These are phyloP conservation scores for Mormyrops boulengeri DNA, from an alignment of 2,797 vertebrate species.

Conservation along the genomic window DNA sequence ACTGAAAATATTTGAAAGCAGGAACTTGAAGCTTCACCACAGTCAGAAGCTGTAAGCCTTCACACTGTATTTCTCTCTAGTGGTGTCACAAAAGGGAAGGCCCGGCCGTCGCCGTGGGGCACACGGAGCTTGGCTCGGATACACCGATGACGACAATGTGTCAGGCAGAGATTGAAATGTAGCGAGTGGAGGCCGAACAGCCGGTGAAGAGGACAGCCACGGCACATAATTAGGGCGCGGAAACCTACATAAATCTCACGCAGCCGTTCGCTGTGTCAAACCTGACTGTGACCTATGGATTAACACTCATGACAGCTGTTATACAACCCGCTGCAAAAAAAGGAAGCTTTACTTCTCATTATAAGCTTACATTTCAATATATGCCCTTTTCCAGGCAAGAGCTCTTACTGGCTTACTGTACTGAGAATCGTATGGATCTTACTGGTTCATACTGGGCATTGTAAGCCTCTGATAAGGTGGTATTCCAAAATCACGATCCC, in stretches of 20 bases:
- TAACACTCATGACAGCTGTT: background rate
- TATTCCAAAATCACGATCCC: background rate
- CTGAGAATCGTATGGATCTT: background rate
- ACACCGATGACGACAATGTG: background rate
- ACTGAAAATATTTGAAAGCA: background rate
- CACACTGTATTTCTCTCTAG: background rate
- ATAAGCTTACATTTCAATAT: background rate
- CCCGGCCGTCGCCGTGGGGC: too few species aligned
- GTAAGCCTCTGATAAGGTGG: background rate
- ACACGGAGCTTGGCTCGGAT: background rate
- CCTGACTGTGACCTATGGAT: background rate
- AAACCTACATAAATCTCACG: background rate
- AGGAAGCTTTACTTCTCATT: background rate
- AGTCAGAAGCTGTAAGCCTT: background rate
- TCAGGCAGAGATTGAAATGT: background rate
- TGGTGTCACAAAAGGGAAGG: background rate
- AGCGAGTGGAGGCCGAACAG: background rate
- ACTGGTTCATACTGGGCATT: background rate
- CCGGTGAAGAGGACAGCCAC: background rate
- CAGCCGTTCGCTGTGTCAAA: background rate
- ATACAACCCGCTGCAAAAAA: background rate
- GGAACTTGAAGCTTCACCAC: background rate
- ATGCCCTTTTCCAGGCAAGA: background rate
- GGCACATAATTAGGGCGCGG: background rate
- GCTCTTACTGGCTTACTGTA: background rate